These are phyloP conservation scores for Fregata magnificens DNA, from an alignment of 2,113 vertebrate species.

Conservation along the genomic window DNA sequence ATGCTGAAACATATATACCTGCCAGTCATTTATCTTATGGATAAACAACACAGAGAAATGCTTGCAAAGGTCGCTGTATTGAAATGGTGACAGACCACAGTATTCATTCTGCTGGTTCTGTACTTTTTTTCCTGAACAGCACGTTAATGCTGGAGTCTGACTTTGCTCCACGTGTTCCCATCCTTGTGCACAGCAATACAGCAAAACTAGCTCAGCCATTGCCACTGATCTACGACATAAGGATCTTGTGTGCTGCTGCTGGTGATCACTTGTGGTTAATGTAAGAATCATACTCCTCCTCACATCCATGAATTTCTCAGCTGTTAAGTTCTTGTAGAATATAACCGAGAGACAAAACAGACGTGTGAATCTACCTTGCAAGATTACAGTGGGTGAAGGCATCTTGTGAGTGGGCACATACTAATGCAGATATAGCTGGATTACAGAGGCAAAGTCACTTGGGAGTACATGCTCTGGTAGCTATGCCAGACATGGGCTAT, in stretches of 20 bases:
- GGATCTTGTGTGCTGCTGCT: not conserved
- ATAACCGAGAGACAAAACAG: not conserved
- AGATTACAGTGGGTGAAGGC: not conserved
- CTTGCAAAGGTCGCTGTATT: not conserved
- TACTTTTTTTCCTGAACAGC: not conserved
- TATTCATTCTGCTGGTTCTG: not conserved
- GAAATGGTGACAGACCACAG: not conserved
- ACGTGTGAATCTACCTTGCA: not conserved
- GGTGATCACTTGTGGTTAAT: not conserved
- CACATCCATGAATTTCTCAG: not conserved
- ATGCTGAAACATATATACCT: not conserved
- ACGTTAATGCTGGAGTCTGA: not conserved
- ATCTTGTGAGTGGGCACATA: not conserved
- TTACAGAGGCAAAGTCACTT: not conserved
- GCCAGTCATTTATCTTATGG: not conserved
- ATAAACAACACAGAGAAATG: not conserved
- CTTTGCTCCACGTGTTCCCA: not conserved
- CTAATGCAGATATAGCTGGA: not conserved
- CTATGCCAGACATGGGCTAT: not conserved
- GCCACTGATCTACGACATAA: not conserved
- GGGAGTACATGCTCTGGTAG: not conserved
- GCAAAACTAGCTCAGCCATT: not conserved
- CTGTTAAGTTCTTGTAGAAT: not conserved
- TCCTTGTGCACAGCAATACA: not conserved
- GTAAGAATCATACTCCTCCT: not conserved